Base-by-base conservation (phyloP, 2,888 invertebrate species). In the Allacma fusca region DNA sequence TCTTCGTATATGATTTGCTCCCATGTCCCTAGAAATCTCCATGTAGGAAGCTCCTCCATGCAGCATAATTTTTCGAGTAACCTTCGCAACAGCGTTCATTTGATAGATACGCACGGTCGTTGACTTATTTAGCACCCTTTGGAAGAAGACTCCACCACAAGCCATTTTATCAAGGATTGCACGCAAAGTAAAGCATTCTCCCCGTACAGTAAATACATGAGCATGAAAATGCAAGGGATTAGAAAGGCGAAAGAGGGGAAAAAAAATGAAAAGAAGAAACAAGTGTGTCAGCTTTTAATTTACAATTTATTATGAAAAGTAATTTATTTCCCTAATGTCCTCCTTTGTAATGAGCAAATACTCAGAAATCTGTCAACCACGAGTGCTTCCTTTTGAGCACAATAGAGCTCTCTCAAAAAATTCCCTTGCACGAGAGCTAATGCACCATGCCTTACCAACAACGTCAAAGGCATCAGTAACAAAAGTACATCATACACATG, bases 281-380 rank as follows among this genome's bases (percentile, higher is more conserved):
- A 62, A 62, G 62, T 62, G 62, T 26, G 24, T 62, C 62, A 62
- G 62, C 62, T 62, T 62, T 62, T 62, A 62, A 62, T 62, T 62
- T 62, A 62, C 62, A 62, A 62, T 62, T 62, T 62, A 62, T 62
- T 62, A 62, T 24, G 62, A 62, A 62, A 62, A 26, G 62, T 62
- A 62, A 62, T 62, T 62, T 62, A 62, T 62, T 62, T 62, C 62
- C 26, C 26, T 62, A 62, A 62, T 62, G 62, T 62, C 62, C 24
- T 62, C 24, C 26, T 62, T 23, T 24, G 24, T 62, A 26, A 12
- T 62, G 23, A 62, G 26, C 62, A 62, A 62, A 62, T 62, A 24
- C 62, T 24, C 23, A 26, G n/a, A 62, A 62, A 62, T 62, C 62
- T 62, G 62, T 62, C 62, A 62, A 24, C 62, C 62, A 62, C 62